Base-by-base conservation (phyloP, 2,797 vertebrate species). In the Sebastes nivosus region DNA sequence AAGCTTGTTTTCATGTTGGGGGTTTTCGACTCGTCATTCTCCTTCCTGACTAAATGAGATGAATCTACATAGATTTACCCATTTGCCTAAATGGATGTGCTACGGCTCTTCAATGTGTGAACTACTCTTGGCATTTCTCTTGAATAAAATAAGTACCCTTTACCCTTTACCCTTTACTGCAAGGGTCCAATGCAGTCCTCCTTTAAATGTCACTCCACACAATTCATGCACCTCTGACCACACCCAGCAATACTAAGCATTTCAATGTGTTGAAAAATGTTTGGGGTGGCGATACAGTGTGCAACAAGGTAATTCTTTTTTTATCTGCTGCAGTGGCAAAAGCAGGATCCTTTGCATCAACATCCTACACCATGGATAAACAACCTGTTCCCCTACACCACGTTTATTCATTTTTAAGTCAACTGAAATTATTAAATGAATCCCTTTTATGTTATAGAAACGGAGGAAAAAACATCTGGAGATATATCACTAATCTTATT, bases 11-110 rank as follows among this genome's bases (percentile, higher is more conserved):
- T 50, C 16, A 50, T 50, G 46, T 50, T 46, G 42, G 6, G 3
- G 50, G 20, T 52, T 52, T 52, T 52, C 0, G 20, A 52, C 50
- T 18, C 16, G 42, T 46, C 16, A 18, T 46, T 46, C 16, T 50
- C 16, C 46, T 0, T 0, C 20, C 20, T 54, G 50, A 54, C n/a
- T n/a, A 0, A 54, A n/a, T 54, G 50, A 54, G 0, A 54, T 54
- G 20, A 22, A 54, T 54, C 50, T 54, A n/a, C 50, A n/a, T 54
- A 54, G 20, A 54, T n/a, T 54, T 54, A 22, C 50, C 50, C 20
- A 54, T 46, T 46, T 0, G 4, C 20, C 20, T 54, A n/a, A 54
- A 54, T n/a, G 50, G 20, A 54, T n/a, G 50, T 54, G 50, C 9
- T 54, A n/a, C 4, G 2, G 8, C 50, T 54, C 18, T 54, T 54